A percentile compares a stretch with the other conserved stretches of the same genome.
phyloP scores from a whole-genome alignment of 2,888 invertebrate genomes.

The Apeira syringaria region DNA sequence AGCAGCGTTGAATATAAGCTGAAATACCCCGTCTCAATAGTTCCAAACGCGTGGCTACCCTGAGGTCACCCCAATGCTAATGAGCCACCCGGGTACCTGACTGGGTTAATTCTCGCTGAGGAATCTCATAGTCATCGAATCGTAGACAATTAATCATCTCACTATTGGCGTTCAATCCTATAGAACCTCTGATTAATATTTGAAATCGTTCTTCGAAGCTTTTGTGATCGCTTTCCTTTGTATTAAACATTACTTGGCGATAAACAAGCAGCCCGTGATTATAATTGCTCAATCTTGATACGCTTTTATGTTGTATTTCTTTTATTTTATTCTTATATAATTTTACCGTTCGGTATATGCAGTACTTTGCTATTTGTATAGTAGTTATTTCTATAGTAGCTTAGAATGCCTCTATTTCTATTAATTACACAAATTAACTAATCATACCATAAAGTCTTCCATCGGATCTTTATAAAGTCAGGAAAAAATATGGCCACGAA shows the following conservation, averaged over 20 bases:
- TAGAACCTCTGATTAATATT: constrained; percentile 47
- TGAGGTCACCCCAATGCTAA: constrained; percentile 25
- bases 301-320: too few relatives aligned
- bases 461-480: too few relatives aligned
- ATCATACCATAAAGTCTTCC: too few relatives aligned
- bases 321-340: too few relatives aligned
- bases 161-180: constrained; percentile 43
- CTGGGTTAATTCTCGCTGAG: constrained; percentile 36
- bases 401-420: too few relatives aligned
- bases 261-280: constrained; percentile 9
- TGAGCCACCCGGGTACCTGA: constrained; percentile 27
- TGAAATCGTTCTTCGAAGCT: constrained; percentile 32
- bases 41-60: background rate
- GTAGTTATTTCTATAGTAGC: too few relatives aligned
- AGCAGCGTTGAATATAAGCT: too few relatives aligned
- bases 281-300: constrained; percentile 12
- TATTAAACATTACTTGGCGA: constrained; percentile 7
- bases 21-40: background rate
- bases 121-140: constrained; percentile 45
- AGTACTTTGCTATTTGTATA: too few relatives aligned
- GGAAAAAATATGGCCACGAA: constrained; percentile 5
- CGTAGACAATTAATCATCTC: constrained; percentile 56
- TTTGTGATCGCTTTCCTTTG: constrained; percentile 25
- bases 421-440: too few relatives aligned
- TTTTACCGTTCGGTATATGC: too few relatives aligned